Conservation (phyloP, 2,797 vertebrate species). For the Anguilla marmorata region DNA sequence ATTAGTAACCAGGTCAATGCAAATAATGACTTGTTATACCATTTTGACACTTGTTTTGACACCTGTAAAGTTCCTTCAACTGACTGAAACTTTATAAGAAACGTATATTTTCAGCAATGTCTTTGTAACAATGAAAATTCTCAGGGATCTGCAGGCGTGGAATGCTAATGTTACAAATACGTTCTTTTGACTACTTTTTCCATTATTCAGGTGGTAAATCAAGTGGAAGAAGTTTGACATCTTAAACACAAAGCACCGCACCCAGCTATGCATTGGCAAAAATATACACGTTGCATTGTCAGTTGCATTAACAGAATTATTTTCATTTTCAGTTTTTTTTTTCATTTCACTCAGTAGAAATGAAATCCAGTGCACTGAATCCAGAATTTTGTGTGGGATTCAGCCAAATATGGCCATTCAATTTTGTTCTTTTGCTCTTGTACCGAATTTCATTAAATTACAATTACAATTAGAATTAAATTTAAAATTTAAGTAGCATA, state of each 20-base stretch:
- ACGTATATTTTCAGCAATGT: not conserved
- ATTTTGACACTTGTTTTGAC: not conserved
- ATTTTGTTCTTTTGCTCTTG: not conserved
- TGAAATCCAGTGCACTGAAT: not conserved
- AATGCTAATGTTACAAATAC: not conserved
- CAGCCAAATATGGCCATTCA: not conserved
- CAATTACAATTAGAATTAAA: no score
- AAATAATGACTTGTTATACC: not conserved
- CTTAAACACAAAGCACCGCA: not conserved
- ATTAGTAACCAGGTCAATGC: not conserved
- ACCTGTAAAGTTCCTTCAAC: not conserved
- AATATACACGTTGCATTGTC: not conserved
- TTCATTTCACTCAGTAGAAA: not conserved
- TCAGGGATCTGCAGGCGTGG: not conserved
- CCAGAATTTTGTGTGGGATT: not conserved
- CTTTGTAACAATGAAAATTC: not conserved
- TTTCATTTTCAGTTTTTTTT: not conserved
- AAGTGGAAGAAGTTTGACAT: no score
- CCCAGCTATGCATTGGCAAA: no score
- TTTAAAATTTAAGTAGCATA: not conserved
- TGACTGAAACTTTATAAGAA: not conserved
- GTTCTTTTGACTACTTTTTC: no score
- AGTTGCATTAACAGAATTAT: not conserved
- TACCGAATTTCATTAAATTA: no score
- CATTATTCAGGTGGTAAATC: no score